Evolutionary conservation across 2,113 vertebrate species (phyloP).

Genomic region (Rallus limicola): DNA sequence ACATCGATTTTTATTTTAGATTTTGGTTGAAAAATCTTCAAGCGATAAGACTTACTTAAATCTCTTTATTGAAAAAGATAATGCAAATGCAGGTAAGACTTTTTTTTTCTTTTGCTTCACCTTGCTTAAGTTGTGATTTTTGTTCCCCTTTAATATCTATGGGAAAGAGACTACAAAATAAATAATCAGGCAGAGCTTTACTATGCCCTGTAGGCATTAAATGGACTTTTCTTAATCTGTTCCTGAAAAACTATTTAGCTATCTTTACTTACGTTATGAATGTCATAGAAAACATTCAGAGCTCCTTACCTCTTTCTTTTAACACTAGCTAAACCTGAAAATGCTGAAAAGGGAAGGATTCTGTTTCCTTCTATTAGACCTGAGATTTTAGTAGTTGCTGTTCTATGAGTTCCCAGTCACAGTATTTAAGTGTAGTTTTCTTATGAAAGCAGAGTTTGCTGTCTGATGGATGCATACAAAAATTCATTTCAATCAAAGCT

Average conservation of each 20-base stretch:
- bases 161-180: neutral
- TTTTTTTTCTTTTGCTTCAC: no score
- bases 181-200: neutral
- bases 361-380: neutral
- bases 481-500: neutral
- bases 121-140: neutral
- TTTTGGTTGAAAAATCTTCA: conserved; percentile 76
- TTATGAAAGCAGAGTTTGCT: neutral
- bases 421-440: neutral
- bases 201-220: neutral
- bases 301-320: neutral
- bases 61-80: conserved; percentile 83
- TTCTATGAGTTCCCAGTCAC: neutral
- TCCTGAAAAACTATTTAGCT: neutral
- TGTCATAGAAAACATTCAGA: neutral
- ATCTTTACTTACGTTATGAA: neutral
- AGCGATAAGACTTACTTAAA: conserved; percentile 79
- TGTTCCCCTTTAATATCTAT: neutral
- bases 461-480: neutral
- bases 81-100: conserved; percentile 77
- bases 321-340: neutral
- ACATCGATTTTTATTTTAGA: conserved; percentile 69
- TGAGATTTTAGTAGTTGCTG: neutral
- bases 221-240: neutral
- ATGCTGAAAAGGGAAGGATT: neutral